Evolutionary conservation across 2,797 vertebrate genomes (phyloP).

Genomic region (Coregonus sp.): DNA sequence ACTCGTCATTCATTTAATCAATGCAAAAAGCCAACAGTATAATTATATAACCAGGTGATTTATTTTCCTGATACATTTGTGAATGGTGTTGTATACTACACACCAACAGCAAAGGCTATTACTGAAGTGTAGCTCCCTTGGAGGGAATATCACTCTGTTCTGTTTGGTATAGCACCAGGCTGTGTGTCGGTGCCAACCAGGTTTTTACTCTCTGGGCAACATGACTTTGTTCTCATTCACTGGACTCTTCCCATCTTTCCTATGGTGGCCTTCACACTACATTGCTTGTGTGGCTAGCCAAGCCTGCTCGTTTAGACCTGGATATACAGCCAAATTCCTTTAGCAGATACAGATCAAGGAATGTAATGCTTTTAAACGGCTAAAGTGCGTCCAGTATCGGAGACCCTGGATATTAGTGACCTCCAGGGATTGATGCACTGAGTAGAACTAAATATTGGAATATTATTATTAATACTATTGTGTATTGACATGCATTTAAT

Average conservation of each 20-base stretch:
- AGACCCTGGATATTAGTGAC: too few relatives aligned
- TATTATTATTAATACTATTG: too few relatives aligned
- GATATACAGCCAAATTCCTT: background rate
- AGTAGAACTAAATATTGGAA: too few relatives aligned
- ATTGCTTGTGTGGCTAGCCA: background rate
- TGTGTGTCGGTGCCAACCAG: background rate
- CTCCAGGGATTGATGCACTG: too few relatives aligned
- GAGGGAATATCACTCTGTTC: background rate
- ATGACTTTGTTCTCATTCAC: background rate
- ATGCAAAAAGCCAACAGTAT: background rate
- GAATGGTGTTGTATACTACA: background rate
- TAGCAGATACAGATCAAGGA: background rate
- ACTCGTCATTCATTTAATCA: background rate
- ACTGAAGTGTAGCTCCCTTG: background rate
- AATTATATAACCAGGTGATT: background rate
- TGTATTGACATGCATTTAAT: too few relatives aligned
- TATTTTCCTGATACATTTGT: background rate
- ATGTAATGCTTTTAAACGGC: background rate
- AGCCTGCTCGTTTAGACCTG: background rate
- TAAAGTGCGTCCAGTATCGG: too few relatives aligned
- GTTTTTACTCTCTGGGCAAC: background rate
- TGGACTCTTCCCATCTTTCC: slow-evolving; percentile 2
- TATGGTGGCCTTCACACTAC: background rate
- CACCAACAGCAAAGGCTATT: background rate
- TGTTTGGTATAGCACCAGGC: background rate